A percentile compares a stretch with the other conserved stretches of the same genome.
phyloP scores from a whole-genome alignment of 2,888 invertebrate genomes.

The Apodemia duryi region DNA sequence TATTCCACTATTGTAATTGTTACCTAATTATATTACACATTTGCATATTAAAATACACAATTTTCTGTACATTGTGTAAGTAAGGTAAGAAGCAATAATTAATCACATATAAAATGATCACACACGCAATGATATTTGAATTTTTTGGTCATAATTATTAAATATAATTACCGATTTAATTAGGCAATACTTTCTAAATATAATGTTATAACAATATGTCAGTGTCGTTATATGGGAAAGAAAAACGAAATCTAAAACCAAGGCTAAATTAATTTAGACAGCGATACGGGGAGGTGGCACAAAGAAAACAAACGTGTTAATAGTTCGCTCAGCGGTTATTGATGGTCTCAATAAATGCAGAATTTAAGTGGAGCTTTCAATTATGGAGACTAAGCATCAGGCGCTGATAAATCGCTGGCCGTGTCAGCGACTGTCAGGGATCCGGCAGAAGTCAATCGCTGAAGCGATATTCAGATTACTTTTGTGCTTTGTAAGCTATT shows the following conservation, averaged over 20 bases:
- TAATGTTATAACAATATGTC: too few relatives aligned
- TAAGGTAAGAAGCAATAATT: background rate
- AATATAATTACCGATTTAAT: too few relatives aligned
- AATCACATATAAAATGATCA: background rate
- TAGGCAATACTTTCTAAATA: too few relatives aligned
- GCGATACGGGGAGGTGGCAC: background rate
- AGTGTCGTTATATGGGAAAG: too few relatives aligned
- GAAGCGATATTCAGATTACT: background rate
- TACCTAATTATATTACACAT: too few relatives aligned
- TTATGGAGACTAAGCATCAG: conserved; percentile 50
- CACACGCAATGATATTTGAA: background rate
- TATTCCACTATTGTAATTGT: too few relatives aligned
- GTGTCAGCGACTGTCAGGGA: conserved; percentile 17
- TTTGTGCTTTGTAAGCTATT: background rate
- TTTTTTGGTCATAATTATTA: too few relatives aligned
- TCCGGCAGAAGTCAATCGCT: background rate
- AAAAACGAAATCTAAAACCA: too few relatives aligned
- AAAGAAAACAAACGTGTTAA: conserved; percentile 17
- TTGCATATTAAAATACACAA: too few relatives aligned
- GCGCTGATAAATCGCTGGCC: conserved; percentile 35
- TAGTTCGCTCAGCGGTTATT: conserved; percentile 37
- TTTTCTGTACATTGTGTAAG: too few relatives aligned
- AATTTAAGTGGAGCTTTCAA: conserved; percentile 51
- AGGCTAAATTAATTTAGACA: too few relatives aligned
- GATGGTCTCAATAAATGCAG: conserved; percentile 49